phyloP scores from a whole-genome alignment of 2,113 vertebrate species.

The Sceloporus undulatus region DNA sequence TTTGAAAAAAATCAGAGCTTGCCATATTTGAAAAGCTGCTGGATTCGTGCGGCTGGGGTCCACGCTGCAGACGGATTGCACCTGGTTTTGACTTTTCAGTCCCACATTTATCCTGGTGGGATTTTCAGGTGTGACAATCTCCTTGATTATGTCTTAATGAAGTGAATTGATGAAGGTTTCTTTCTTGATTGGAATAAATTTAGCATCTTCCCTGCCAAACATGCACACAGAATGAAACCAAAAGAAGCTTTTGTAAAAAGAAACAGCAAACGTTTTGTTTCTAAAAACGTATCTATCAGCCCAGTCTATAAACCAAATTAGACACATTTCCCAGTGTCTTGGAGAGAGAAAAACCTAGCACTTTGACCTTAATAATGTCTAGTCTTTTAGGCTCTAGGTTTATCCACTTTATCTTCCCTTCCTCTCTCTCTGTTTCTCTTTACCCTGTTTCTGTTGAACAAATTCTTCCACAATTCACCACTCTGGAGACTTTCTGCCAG shows the following conservation, averaged over 20 bases:
- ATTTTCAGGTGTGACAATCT: neutral
- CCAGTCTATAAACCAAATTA: slow-evolving; percentile 68
- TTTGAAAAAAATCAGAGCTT: too few relatives aligned
- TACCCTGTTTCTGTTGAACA: slow-evolving; percentile 38
- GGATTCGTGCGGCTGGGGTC: too few relatives aligned
- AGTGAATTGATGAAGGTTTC: slow-evolving; percentile 29
- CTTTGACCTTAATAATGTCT: slow-evolving; percentile 64
- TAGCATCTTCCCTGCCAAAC: slow-evolving; percentile 12
- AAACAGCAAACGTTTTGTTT: neutral
- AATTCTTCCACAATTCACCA: slow-evolving; percentile 50
- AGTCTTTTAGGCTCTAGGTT: slow-evolving; percentile 49
- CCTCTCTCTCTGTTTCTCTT: slow-evolving; percentile 30
- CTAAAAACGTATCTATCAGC: slow-evolving; percentile 51
- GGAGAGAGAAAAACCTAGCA: slow-evolving; percentile 27
- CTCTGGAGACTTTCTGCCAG: slow-evolving; percentile 43
- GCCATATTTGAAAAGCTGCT: too few relatives aligned
- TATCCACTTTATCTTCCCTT: slow-evolving; percentile 32
- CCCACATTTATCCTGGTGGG: too few relatives aligned
- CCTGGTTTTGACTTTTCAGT: too few relatives aligned
- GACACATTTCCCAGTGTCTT: slow-evolving; percentile 71
- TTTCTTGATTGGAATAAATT: slow-evolving; percentile 17
- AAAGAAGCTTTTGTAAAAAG: slow-evolving; percentile 54
- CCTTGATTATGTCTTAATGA: slow-evolving; percentile 21
- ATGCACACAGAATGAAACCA: neutral
- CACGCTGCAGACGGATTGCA: too few relatives aligned